Evolutionary conservation across 2,888 invertebrate genomes (phyloP).

Genomic region (Brenthis hecate): DNA sequence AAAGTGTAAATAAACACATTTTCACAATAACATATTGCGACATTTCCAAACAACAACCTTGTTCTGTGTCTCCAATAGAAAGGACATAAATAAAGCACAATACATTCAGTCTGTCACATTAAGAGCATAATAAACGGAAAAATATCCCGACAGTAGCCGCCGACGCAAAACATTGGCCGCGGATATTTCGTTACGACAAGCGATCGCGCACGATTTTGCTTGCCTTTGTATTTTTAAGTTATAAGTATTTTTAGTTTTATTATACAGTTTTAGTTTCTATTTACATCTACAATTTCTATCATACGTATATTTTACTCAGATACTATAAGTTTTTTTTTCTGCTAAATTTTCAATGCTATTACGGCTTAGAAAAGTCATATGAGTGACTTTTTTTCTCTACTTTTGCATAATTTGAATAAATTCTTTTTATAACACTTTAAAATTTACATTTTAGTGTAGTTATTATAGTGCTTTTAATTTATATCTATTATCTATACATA

Average conservation of each 20-base stretch:
- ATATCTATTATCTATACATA: neutral
- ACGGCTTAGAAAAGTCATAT: too few relatives aligned
- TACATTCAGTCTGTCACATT: conserved; percentile 74
- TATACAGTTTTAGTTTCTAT: too few relatives aligned
- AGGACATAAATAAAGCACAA: conserved; percentile 53
- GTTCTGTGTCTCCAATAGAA: conserved; percentile 18
- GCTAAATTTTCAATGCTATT: too few relatives aligned
- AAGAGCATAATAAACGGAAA: conserved; percentile 65
- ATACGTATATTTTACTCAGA: too few relatives aligned
- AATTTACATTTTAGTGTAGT: too few relatives aligned
- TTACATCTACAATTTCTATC: too few relatives aligned
- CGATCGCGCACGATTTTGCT: conserved; percentile 52
- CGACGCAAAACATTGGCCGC: conserved; percentile 57
- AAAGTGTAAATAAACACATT: neutral
- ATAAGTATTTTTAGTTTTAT: too few relatives aligned
- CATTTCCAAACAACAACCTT: conserved; percentile 1
- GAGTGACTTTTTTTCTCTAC: too few relatives aligned
- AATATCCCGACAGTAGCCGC: conserved; percentile 61
- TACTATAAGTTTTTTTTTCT: too few relatives aligned
- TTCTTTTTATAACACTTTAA: too few relatives aligned
- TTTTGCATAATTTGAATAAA: too few relatives aligned
- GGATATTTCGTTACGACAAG: conserved; percentile 43
- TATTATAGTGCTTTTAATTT: neutral
- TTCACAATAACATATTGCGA: conserved; percentile 30
- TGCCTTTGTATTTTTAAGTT: neutral